phyloP scores from a whole-genome alignment of 2,113 vertebrate genomes.

The human (Homo sapiens) region DNA sequence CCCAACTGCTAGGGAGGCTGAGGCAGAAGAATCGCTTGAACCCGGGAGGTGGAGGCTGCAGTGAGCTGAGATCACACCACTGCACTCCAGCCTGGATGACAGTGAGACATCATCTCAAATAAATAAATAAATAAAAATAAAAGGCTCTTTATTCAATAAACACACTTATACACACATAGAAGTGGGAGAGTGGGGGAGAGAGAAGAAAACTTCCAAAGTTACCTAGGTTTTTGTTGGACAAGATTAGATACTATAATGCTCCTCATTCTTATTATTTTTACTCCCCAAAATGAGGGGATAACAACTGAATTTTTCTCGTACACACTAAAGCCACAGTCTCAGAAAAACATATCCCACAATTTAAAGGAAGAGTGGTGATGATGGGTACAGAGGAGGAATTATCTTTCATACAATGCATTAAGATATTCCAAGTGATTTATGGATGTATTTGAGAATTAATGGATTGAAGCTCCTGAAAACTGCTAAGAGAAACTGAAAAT shows the following conservation, averaged over 20 bases:
- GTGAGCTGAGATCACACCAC: too few relatives aligned
- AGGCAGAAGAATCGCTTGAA: too few relatives aligned
- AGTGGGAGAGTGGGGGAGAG: neutral
- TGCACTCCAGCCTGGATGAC: too few relatives aligned
- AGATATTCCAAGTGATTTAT: neutral
- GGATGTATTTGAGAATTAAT: neutral
- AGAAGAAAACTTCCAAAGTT: neutral
- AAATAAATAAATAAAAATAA: neutral
- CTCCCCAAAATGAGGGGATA: neutral
- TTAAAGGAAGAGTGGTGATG: neutral
- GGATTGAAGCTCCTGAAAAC: neutral
- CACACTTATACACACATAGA: neutral
- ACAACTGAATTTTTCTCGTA: neutral
- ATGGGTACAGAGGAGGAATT: neutral
- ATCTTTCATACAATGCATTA: neutral
- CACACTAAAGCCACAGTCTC: neutral
- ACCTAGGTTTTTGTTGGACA: neutral
- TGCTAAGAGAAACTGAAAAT: neutral
- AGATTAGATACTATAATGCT: neutral
- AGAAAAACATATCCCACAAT: neutral
- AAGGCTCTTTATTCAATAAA: neutral
- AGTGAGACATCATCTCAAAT: too few relatives aligned
- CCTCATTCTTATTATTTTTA: neutral
- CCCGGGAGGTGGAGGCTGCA: too few relatives aligned
- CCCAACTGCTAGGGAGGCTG: too few relatives aligned